These are phyloP conservation scores for Tromatobia lineatoria DNA, from an alignment of 2,888 invertebrate genomes.

Conservation along the genomic window DNA sequence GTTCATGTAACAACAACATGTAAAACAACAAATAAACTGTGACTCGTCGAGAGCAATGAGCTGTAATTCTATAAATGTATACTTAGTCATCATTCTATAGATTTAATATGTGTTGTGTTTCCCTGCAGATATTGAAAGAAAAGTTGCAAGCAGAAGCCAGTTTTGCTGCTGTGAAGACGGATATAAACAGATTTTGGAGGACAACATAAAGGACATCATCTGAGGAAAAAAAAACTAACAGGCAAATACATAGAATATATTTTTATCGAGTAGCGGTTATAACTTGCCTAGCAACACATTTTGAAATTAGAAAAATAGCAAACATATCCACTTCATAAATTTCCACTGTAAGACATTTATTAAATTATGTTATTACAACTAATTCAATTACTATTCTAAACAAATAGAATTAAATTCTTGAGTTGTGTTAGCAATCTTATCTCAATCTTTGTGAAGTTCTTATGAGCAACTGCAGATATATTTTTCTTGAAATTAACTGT, in stretches of 20 bases:
- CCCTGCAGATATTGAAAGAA: not conserved
- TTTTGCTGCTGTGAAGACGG: not conserved
- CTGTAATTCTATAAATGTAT: constrained; percentile 15
- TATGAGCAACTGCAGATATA: too few relatives aligned
- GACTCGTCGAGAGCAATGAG: not conserved
- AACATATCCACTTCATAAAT: not conserved
- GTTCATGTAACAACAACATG: too few relatives aligned
- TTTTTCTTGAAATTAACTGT: too few relatives aligned
- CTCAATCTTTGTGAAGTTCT: too few relatives aligned
- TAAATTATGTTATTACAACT: not conserved
- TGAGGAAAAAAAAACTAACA: constrained; percentile 3
- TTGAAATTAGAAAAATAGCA: not conserved
- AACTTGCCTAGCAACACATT: constrained; percentile 7
- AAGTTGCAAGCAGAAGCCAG: constrained; percentile 25
- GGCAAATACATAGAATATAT: constrained; percentile 7
- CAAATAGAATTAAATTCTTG: too few relatives aligned
- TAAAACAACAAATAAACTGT: not conserved
- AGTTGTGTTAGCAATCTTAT: too few relatives aligned
- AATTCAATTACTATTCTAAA: not conserved
- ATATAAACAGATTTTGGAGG: not conserved
- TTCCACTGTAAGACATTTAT: not conserved
- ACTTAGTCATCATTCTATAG: not conserved
- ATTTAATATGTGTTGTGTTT: not conserved
- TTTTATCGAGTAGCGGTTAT: not conserved
- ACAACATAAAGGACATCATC: not conserved